A percentile compares a stretch with the other conserved stretches of the same genome.
These are phyloP conservation scores for Mesoclemmys tuberculata DNA, from an alignment of 2,113 vertebrate species.

Conservation along the genomic window DNA sequence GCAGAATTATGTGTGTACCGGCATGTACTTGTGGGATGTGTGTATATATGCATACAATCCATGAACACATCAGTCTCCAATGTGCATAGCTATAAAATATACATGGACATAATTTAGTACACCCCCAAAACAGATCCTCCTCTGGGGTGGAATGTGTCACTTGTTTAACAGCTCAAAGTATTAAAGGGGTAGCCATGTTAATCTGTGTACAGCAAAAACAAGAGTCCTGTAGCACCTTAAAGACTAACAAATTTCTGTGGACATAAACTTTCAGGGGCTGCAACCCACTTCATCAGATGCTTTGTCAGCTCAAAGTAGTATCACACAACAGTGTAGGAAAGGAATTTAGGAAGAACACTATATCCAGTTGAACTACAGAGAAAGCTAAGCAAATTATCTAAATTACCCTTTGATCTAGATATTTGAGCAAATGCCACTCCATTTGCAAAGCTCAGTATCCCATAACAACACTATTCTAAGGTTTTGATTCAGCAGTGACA, in stretches of 20 bases:
- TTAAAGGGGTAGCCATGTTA: no score
- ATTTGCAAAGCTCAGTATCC: neutral
- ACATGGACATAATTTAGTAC: neutral
- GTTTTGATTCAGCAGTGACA: neutral
- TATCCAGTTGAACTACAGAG: neutral
- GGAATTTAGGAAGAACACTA: neutral
- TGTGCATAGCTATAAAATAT: neutral
- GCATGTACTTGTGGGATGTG: neutral
- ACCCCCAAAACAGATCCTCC: fast-evolving
- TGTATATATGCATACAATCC: neutral
- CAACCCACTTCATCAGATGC: no score
- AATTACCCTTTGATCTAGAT: fast-evolving
- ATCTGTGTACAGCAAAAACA: no score
- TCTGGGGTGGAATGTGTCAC: fast-evolving
- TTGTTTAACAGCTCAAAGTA: neutral
- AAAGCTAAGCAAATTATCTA: fast-evolving
- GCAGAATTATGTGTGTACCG: neutral
- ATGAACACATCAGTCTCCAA: neutral
- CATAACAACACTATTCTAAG: neutral
- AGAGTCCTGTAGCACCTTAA: no score
- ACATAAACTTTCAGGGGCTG: no score
- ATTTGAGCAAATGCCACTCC: fast-evolving
- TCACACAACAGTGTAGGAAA: neutral
- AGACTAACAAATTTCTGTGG: no score
- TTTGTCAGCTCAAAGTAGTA: neutral